Base-by-base conservation (phyloP, 2,888 invertebrate genomes). In the Drosophila parthenogenetica region DNA sequence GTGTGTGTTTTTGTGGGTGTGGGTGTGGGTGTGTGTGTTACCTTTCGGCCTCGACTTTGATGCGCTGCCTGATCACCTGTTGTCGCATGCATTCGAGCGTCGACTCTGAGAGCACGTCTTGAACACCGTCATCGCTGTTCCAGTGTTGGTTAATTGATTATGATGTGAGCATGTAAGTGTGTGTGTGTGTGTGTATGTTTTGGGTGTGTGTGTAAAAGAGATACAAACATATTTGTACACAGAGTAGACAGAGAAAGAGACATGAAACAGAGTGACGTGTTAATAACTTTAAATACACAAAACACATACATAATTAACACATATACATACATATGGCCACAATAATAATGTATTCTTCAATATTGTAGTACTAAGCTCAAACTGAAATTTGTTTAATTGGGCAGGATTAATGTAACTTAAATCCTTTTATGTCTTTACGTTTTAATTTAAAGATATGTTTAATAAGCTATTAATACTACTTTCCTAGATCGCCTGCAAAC, bases 41-140 rank as follows among this genome's bases (percentile, higher is more conserved):
- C 96, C 95, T 96, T 94, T 96, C 96, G 93, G 95, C 95, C 93
- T 95, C 95, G 90, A 95, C 96, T 93, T 96, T 96, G 93, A 95
- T 94, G 90, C 96, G 94, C 93, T 96, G 96, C 92, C 94, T 95
- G 93, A 95, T 94, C 91, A 96, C 96, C 93, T 96, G 95, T 90
- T 95, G 94, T 92, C 96, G 94, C 96, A 96, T 96, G 93, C 95
- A 95, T 88, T 95, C 95, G 92, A 96, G 95, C 93, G 96, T 96
- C 91, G 95, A 95, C 92, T 96, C 96, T 93, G 96, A 95, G 90
- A 96, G 93, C 92, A 95, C 94, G 93, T 96, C 96, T 64, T 66
- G 65, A 43, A 71, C 60, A 74, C 72, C 78, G 74, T 86, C 84
- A 77, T 89, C 87, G 79, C 89, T 90, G 73, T 51, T 55, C 64